Conservation (phyloP, 2,888 invertebrate genomes). For the Tyria jacobaeae region DNA sequence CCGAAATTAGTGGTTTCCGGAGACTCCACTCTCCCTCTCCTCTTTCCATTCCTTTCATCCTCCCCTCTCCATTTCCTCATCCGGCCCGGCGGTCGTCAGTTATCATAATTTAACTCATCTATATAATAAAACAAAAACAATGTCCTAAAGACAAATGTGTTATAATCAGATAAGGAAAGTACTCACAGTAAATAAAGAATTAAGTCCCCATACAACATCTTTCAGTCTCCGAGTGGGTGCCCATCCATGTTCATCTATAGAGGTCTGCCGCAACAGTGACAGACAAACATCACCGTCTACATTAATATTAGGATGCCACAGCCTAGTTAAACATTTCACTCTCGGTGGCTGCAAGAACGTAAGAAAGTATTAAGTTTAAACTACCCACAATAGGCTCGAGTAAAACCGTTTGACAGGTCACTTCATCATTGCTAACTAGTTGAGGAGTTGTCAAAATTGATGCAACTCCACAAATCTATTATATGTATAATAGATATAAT, state of each 20-base stretch:
- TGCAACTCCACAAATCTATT: too few species aligned
- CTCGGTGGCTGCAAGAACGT: constrained; percentile 93
- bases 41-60: too few species aligned
- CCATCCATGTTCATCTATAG: constrained; percentile 97
- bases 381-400: not conserved
- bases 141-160: too few species aligned
- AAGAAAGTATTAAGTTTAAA: not conserved
- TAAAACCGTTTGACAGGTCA: not conserved
- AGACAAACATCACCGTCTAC: constrained; percentile 97
- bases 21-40: too few species aligned
- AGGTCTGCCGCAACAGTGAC: constrained; percentile 95
- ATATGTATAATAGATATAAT: too few species aligned
- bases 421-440: not conserved
- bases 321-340: constrained; percentile 95
- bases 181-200: constrained; percentile 96
- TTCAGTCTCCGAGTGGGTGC: constrained; percentile 96
- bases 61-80: too few species aligned
- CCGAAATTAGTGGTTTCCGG: too few species aligned
- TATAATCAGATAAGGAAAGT: too few species aligned
- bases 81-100: too few species aligned
- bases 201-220: constrained; percentile 97
- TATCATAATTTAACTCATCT: too few species aligned
- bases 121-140: too few species aligned
- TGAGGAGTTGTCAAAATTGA: too few species aligned
- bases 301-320: constrained; percentile 99